Percentiles rank a stretch among this genome's conserved stretches.
These are phyloP conservation scores for Charaxes varanes DNA, from an alignment of 1,140 invertebrate species.

Conservation along the genomic window DNA sequence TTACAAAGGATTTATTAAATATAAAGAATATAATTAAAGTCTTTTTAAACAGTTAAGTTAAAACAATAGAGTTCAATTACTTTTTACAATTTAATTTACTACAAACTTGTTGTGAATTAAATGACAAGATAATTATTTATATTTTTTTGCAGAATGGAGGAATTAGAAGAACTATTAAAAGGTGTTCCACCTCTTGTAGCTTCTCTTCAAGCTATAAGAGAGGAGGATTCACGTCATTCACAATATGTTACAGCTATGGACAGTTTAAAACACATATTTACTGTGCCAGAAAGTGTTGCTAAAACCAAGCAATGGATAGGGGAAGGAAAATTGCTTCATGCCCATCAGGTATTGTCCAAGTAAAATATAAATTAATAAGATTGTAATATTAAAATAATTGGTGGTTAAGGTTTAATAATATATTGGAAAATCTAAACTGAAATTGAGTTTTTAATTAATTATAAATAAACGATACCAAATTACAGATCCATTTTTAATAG, in stretches of 20 bases:
- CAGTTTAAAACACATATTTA: conserved; percentile 98
- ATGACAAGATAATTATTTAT: not conserved
- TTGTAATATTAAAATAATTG: too few relatives aligned
- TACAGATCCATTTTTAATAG: not conserved
- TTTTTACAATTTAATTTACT: too few relatives aligned
- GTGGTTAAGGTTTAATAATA: too few relatives aligned
- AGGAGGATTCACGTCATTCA: conserved; percentile 94
- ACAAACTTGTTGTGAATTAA: not conserved
- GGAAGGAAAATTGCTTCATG: conserved; percentile 95
- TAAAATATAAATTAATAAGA: not conserved
- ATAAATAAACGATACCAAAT: not conserved
- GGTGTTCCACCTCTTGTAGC: conserved; percentile 78
- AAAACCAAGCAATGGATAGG: conserved; percentile 95
- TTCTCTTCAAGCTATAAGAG: conserved; percentile 88
- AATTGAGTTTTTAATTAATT: too few relatives aligned
- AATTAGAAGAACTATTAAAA: conserved; percentile 56
- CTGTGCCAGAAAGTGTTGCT: conserved; percentile 96
- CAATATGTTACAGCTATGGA: conserved; percentile 98
- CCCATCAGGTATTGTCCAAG: conserved; percentile 83
- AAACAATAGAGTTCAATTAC: too few relatives aligned
- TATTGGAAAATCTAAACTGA: too few relatives aligned
- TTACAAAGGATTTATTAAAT: too few relatives aligned
- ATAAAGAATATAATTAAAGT: too few relatives aligned
- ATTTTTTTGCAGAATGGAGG: conserved; percentile 55
- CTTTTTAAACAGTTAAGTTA: too few relatives aligned